Base-by-base conservation (phyloP, 2,888 invertebrate species). In the Rhabditophanes sp. region DNA sequence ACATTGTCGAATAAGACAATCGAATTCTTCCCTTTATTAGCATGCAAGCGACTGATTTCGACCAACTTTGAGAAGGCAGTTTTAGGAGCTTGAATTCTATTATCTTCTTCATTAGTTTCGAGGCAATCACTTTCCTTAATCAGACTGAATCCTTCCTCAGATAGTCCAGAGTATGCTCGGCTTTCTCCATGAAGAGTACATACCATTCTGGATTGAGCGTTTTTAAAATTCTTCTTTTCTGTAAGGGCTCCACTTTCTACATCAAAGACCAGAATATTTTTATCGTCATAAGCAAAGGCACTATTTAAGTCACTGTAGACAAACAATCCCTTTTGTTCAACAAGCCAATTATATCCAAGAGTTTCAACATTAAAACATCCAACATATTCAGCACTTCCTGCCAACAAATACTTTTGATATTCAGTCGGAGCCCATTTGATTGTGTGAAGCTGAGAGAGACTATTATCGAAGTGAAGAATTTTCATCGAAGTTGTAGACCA, bases 11-110 rank as follows among this genome's bases (percentile, higher is more conserved):
- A 18, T 9, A 37, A 16, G 9, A 29, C 19, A 11, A 28, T 19
- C n/a, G 3, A 9, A 14, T 23, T 29, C 11, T 29, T 26, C 15
- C 8, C 19, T 25, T 30, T 11, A 11, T 24, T 8, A 2, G 31
- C 14, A 4, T 33, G 8, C 5, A 25, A 11, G 4, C 28, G 12
- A 2, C 14, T 30, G n/a, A 25, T 8, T 14, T 23, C 33, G 16
- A 39, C 12, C 18, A 48, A 28, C 16, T 45, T 37, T 2, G 41
- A 28, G 38, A 48, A 48, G 14, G 48, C 44, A 2, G 46, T 48
- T 8, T 39, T 15, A n/a, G n/a, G n/a, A n/a, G n/a, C n/a, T n/a
- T n/a, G 14, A 32, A 30, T 20, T 15, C 11, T 4, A 11, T 4
- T 7, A n/a, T 8, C 17, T 14, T 35, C 4, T 14, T 14, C 3